Base-by-base conservation (phyloP, 2,888 invertebrate species). In the Limnephilus auricula region DNA sequence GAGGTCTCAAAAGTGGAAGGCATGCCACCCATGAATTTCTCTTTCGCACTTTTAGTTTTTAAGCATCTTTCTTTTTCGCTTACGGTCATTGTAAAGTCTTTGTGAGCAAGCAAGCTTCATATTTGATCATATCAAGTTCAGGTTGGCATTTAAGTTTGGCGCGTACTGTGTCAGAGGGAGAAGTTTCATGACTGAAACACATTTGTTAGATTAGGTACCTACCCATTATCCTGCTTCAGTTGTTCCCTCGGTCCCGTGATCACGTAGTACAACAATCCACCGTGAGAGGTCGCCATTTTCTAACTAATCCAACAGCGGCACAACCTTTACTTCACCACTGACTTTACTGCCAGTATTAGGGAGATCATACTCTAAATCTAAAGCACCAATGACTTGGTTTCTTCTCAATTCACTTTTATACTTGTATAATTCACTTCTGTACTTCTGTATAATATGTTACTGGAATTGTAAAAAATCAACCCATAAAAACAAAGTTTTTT, bases 261-360 rank as follows among this genome's bases (percentile, higher is more conserved):
- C 94, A 97, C 97, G 94, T 97, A 97, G 95, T 97, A 97, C 93
- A 97, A 95, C 94, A 97, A 96, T 94, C 97, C 97, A 94, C 97
- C 97, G 95, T 97, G 97, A 93, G 95, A 95, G 93, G 96, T 95
- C 93, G 96, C 95, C 95, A 96, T 96, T 92, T 91, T 87, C 30
- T 86, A 50, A 15, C 31, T n/a, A 65, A 25, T 65, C 25, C 25
- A 6, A 65, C 65, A 65, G 65, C 65, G 25, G 65, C 65, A n/a
- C 9, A n/a, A 65, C 65, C 65, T 65, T 65, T 25, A n/a, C 25
- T 65, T 25, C 9, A 65, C 25, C 65, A 65, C 65, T 65, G 25
- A 65, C 65, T 65, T 65, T n/a, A 25, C 65, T 65, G 65, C 65
- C 65, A 65, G 2, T 6, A 65, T 65, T 65, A 9, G 25, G 25